Base-by-base conservation (phyloP, 92 coral and sea anemone genomes). In the Pocillopora meandrina region DNA sequence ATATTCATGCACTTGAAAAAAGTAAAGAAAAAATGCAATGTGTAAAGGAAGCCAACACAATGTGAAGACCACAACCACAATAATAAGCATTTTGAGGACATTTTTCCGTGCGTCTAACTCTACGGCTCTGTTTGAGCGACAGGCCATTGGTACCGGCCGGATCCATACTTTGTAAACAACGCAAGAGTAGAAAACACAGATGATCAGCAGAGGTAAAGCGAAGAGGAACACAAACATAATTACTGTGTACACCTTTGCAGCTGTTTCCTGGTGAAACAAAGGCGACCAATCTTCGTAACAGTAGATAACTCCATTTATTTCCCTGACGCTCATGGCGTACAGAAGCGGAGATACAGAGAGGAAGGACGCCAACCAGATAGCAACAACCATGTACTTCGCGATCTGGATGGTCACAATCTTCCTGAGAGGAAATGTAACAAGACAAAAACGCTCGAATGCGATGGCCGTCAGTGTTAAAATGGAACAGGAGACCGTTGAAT, bases 11-110 rank as follows among this genome's bases (percentile, higher is more conserved):
- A 83, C 85, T 16, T 82, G 79, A 66, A 93, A 93, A 77, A 87
- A 90, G 26, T 72, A 85, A 69, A 90, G 77, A 85, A 93, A 93
- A 12, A 84, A 71, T 26, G 92, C 65, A 57, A 90, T 88, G 73
- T 93, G 96, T 87, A 90, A 79, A 5, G 96, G 96, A 12, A 93
- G 85, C 96, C 93, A 93, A 63, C 93, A 93, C 35, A 93, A 72
- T 33, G 96, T 93, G 65, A 90, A 93, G 57, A 90, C 87, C 20
- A 90, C 88, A 31, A 90, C 90, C 16, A 90, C 87, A 21, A 86
- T 58, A 20, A 86, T 86, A 21, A 86, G 64, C 90, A 90, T 82
- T 62, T 81, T 86, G 13, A 90, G 72, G 12, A 86, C 90, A 23
- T 82, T 75, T 71, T 90, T 86, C 68, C 87, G 77, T 0, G 93